These are phyloP conservation scores for Paraescarpia echinospica DNA, from an alignment of 1,140 invertebrate species.

Conservation along the genomic window DNA sequence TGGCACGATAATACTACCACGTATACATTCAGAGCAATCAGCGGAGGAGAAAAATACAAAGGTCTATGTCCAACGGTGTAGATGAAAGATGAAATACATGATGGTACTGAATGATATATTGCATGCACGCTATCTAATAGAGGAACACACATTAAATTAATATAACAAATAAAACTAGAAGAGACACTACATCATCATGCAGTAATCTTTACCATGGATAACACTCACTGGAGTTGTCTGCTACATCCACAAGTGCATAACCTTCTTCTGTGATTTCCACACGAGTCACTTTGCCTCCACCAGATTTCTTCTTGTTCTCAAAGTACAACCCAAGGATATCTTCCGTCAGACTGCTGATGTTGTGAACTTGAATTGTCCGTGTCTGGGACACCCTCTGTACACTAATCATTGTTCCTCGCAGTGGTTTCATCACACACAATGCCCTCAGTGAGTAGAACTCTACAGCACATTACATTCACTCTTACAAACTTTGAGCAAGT, in stretches of 20 bases:
- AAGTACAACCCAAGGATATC: not conserved
- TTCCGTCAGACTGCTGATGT: not conserved
- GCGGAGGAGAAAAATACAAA: too few species aligned
- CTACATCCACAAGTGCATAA: not conserved
- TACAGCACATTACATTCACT: not conserved
- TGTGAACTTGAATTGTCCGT: not conserved
- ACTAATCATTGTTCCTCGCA: slow-evolving; percentile 5
- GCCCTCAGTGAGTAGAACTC: not conserved
- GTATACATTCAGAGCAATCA: too few species aligned
- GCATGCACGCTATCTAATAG: too few species aligned
- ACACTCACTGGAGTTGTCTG: not conserved
- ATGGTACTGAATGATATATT: too few species aligned
- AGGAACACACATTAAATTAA: too few species aligned
- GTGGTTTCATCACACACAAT: not conserved
- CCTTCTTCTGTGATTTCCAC: not conserved
- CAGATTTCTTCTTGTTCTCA: slow-evolving; percentile 17
- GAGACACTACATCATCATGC: too few species aligned
- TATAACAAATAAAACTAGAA: too few species aligned
- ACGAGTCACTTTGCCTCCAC: not conserved
- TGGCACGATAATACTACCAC: too few species aligned
- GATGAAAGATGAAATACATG: too few species aligned
- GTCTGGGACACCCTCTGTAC: not conserved
- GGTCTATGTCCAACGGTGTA: too few species aligned
- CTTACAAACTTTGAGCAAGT: not conserved
- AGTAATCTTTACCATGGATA: not conserved